Evolutionary conservation across 2,888 invertebrate species (phyloP).

Genomic region (Clepsis dumicolana): DNA sequence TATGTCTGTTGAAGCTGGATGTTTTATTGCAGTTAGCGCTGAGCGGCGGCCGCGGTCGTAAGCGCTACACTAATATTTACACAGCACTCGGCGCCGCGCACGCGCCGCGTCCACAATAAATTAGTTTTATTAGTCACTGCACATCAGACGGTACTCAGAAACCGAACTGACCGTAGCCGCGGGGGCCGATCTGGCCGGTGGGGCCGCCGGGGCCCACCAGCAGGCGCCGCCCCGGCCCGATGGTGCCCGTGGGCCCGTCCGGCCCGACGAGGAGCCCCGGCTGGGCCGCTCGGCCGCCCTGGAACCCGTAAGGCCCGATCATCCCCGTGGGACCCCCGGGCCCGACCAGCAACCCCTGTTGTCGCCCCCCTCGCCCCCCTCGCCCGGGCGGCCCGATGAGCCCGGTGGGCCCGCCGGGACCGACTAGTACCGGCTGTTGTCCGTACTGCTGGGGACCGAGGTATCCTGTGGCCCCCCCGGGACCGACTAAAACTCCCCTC

Average conservation of each 20-base stretch:
- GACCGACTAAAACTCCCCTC: constrained; percentile 52
- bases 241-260: constrained; percentile 74
- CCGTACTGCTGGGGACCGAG: constrained; percentile 49
- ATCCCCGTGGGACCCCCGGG: constrained; percentile 80
- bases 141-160: constrained; percentile 58
- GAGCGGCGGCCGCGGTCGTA: constrained; percentile 43
- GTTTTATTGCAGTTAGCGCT: constrained; percentile 49
- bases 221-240: constrained; percentile 63
- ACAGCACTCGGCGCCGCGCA: constrained; percentile 44
- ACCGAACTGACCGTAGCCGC: constrained; percentile 69
- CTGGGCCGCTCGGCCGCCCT: constrained; percentile 21
- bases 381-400: constrained; percentile 72
- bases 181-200: constrained; percentile 69
- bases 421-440: constrained; percentile 64
- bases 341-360: constrained; percentile 58
- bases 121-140: constrained; percentile 57
- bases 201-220: constrained; percentile 83
- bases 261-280: constrained; percentile 72
- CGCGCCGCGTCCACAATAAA: constrained; percentile 42
- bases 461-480: constrained; percentile 58
- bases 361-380: constrained; percentile 58
- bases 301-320: constrained; percentile 56
- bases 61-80: constrained; percentile 54
- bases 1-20: constrained; percentile 22
- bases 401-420: constrained; percentile 82